Evolutionary conservation across 2,113 vertebrate species (phyloP).

Genomic region (Cyphomyrus plagiostoma): DNA sequence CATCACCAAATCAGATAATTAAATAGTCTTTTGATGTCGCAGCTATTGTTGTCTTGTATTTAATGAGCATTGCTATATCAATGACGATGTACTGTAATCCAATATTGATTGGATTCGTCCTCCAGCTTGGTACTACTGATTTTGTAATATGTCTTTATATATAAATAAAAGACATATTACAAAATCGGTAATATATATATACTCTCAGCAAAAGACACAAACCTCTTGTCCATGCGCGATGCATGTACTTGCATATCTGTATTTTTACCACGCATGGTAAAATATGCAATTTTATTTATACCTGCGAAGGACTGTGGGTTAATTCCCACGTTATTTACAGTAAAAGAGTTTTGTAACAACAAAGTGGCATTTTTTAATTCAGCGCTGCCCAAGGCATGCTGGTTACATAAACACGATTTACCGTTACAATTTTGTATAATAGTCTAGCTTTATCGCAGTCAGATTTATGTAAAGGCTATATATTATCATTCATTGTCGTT

Average conservation of each 20-base stretch:
- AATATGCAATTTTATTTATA: background rate
- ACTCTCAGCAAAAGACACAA: background rate
- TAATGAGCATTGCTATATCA: background rate
- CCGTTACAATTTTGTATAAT: background rate
- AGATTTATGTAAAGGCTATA: background rate
- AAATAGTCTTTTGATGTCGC: background rate
- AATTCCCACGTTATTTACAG: background rate
- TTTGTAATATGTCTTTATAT: background rate
- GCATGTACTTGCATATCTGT: background rate
- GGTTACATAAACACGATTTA: background rate
- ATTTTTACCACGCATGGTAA: background rate
- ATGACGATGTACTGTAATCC: background rate
- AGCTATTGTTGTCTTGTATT: background rate
- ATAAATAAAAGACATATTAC: too few species aligned
- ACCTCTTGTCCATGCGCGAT: background rate
- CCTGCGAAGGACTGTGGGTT: background rate
- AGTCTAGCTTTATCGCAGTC: too few species aligned
- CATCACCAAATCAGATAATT: background rate
- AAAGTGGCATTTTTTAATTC: background rate
- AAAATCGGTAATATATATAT: too few species aligned
- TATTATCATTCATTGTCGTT: background rate
- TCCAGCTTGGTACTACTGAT: background rate
- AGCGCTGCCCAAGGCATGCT: background rate
- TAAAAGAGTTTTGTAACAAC: background rate
- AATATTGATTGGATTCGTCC: background rate